These are phyloP conservation scores for Acropora yongei DNA, from an alignment of 64 coral and sea anemone genomes.

Conservation along the genomic window DNA sequence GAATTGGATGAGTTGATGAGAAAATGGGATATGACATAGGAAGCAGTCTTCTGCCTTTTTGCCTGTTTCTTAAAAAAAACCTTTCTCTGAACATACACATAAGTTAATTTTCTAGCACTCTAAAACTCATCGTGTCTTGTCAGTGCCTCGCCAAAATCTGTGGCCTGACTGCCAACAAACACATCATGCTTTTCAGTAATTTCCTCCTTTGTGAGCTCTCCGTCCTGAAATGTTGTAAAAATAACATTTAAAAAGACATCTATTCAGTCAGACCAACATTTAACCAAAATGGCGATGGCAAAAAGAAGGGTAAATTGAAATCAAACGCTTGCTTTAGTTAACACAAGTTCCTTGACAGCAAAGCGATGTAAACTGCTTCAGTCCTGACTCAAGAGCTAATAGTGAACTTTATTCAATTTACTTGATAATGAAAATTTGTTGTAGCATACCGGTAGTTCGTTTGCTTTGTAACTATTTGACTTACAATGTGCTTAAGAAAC, in stretches of 20 bases:
- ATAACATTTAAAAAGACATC: not conserved
- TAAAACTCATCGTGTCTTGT: conserved; percentile 95
- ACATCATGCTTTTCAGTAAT: conserved; percentile 82
- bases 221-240: conserved; percentile 46
- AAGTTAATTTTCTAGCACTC: conserved; percentile 12
- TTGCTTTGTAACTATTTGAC: no score
- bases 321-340: no score
- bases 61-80: not conserved
- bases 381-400: no score
- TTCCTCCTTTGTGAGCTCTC: conserved; percentile 76
- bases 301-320: no score
- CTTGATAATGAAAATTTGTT: no score
- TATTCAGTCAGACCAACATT: no score
- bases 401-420: no score
- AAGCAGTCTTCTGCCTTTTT: not conserved
- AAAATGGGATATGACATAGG: not conserved
- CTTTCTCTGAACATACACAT: not conserved
- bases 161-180: conserved; percentile 94
- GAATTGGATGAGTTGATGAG: not conserved
- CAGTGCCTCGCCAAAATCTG: conserved; percentile 92
- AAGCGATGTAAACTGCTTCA: no score
- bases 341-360: no score
- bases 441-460: no score
- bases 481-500: no score
- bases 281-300: no score